Evolutionary conservation across 2,888 invertebrate species (phyloP).

Genomic region (Synergus itoensis): DNA sequence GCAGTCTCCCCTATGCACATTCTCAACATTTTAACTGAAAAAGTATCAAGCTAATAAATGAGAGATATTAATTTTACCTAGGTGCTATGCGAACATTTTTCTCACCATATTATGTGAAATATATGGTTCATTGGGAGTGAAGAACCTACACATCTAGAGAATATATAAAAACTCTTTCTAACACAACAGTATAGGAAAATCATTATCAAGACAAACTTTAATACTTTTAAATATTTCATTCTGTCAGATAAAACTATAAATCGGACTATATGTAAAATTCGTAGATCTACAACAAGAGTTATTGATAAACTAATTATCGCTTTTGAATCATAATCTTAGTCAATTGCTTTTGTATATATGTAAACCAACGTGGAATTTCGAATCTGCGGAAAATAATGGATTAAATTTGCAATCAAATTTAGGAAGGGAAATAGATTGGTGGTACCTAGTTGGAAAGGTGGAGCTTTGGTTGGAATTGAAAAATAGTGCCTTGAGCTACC

Average conservation of each 20-base stretch:
- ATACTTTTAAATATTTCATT: neutral
- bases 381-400: constrained; percentile 47
- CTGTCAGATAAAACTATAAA: neutral
- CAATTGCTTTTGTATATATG: neutral
- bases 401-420: constrained; percentile 46
- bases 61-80: constrained; percentile 70
- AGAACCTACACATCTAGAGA: neutral
- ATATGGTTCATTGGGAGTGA: neutral
- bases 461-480: constrained; percentile 73
- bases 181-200: neutral
- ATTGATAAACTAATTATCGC: neutral
- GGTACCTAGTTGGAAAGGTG: constrained; percentile 49
- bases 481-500: constrained; percentile 74
- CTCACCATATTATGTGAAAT: constrained; percentile 20
- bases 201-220: neutral
- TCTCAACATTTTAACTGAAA: constrained; percentile 56
- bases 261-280: neutral
- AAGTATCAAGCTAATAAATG: constrained; percentile 68
- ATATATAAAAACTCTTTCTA: neutral
- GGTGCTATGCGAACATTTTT: constrained; percentile 52
- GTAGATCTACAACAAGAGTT: neutral
- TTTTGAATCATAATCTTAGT: neutral
- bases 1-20: constrained; percentile 45
- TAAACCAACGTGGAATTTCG: constrained; percentile 24
- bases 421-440: constrained; percentile 50